A percentile compares a stretch with the other conserved stretches of the same genome.
Conservation (phyloP, 2,113 vertebrate species). For the Corythaixoides concolor region DNA sequence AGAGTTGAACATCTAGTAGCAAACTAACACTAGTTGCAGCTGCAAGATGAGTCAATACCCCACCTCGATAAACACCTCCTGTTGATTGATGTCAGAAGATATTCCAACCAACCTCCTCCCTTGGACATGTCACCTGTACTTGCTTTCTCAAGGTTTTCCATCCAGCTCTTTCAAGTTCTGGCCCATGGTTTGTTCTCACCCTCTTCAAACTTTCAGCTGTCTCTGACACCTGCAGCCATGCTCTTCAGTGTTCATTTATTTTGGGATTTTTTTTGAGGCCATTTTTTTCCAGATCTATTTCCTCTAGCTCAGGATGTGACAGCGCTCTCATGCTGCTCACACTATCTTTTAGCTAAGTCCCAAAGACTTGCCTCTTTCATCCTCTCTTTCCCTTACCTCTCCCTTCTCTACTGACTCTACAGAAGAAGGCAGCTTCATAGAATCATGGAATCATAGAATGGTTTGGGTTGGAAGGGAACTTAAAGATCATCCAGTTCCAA, state of each 20-base stretch:
- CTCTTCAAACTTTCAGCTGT: neutral
- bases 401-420: neutral
- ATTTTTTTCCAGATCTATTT: neutral
- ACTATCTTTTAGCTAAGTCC: neutral
- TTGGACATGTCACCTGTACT: neutral
- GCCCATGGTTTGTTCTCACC: neutral
- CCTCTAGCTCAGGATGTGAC: neutral
- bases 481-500: too few relatives aligned
- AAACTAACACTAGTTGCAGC: neutral
- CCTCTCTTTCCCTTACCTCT: neutral
- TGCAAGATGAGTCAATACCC: neutral
- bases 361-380: neutral
- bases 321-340: neutral
- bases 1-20: neutral
- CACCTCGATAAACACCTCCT: neutral
- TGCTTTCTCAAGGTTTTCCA: neutral
- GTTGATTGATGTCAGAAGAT: neutral
- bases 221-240: neutral
- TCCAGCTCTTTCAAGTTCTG: neutral
- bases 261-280: neutral
- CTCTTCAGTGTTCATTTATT: neutral
- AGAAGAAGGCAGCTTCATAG: neutral
- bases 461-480: too few relatives aligned
- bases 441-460: too few relatives aligned
- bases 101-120: neutral